Evolutionary conservation across 2,113 vertebrate genomes (phyloP), one percentile per base, ranked within the genome.

Genomic region (Sorex araneus): DNA sequence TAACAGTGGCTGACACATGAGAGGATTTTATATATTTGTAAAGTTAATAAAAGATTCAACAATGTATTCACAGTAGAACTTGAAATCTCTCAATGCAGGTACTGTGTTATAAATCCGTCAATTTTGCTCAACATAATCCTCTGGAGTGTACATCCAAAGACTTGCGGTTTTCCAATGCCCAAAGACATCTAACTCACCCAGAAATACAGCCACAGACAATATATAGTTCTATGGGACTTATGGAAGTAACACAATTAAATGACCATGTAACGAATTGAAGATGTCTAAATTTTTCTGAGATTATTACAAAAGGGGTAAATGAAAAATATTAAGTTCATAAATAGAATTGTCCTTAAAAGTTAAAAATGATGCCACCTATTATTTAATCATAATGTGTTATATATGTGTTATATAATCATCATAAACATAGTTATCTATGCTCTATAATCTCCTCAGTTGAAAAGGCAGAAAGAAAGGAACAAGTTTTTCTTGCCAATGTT

Each of bases 371-470:
- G 28, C 21, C 67, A 34, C 27, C 13, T 80, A 18, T 84, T 71
- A 83, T 71, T 79, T 83, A 63, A 83, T 57, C 23, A n/a, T 25
- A 92, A 2, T 15, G 84, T 77, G 63, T 28, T 11, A 89, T 19
- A 40, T 18, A 2, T 15, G 84, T 77, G 63, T 28, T 11, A 89
- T 19, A 40, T 18, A 80, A 43, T 25, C 32, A 32, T 57, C 57
- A 54, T 32, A 50, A 74, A 28, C 5, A 81, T 3, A 73, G 30
- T 45, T 92, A 64, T 47, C 23, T 93, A n/a, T 87, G 27, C 45
- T 73, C 13, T 66, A 69, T 87, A 78, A 84, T 40, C 34, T 47
- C 28, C 23, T 83, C 67, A 54, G 10, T 84, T 91, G 63, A 87
- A n/a, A 69, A 45, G 27, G 4, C 0, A 57, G 34, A 32, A 3